phyloP scores from a whole-genome alignment of 2,113 vertebrate species.

The Melanostigma gelatinosum region DNA sequence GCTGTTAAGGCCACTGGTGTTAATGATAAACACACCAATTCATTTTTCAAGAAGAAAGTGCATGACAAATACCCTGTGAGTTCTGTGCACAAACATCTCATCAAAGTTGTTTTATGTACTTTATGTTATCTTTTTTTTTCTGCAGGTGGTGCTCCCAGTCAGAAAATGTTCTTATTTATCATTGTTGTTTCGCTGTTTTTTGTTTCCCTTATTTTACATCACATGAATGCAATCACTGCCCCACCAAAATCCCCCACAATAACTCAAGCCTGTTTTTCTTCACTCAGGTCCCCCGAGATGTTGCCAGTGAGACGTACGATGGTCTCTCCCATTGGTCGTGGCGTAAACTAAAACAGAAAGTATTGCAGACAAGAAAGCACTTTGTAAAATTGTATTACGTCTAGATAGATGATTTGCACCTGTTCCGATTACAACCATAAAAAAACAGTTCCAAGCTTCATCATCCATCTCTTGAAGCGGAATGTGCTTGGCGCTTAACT shows the following conservation, averaged over 20 bases:
- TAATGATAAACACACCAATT: conserved; percentile 71
- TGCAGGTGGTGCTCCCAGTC: conserved; percentile 40
- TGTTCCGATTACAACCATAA: conserved; percentile 66
- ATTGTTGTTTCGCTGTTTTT: conserved; percentile 8
- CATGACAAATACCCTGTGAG: conserved; percentile 40
- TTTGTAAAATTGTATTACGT: conserved; percentile 64
- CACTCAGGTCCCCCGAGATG: conserved; percentile 39
- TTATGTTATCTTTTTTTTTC: neutral
- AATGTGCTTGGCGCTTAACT: conserved; percentile 59
- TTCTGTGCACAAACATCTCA: conserved; percentile 49
- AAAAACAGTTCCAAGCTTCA: conserved; percentile 55
- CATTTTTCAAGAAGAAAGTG: conserved; percentile 57
- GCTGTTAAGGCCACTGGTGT: conserved; percentile 63
- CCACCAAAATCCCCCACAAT: conserved; percentile 26
- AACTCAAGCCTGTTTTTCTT: conserved; percentile 45
- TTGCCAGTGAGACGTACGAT: conserved; percentile 47
- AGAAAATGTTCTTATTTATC: conserved; percentile 29
- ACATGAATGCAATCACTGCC: conserved; percentile 33
- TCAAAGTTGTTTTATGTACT: conserved; percentile 54
- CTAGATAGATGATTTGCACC: conserved; percentile 70
- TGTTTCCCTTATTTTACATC: conserved; percentile 39
- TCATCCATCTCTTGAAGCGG: conserved; percentile 60
- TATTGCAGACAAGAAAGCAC: conserved; percentile 55
- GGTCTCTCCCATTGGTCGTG: conserved; percentile 46
- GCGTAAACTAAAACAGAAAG: conserved; percentile 58